phyloP scores from a whole-genome alignment of 2,888 invertebrate genomes.

The Deilephila porcellus region DNA sequence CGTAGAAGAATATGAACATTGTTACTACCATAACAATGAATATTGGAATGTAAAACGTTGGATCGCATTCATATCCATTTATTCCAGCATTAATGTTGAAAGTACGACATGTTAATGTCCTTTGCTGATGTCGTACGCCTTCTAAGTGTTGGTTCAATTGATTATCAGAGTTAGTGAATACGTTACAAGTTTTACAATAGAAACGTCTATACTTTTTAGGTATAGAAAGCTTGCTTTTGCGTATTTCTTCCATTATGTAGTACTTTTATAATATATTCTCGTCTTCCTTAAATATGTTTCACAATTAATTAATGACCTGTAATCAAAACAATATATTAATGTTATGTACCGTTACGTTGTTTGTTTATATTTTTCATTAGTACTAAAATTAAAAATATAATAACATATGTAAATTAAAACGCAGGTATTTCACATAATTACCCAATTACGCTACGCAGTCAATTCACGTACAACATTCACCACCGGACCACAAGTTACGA shows the following conservation, averaged over 20 bases:
- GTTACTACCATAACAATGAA: slow-evolving; percentile 65
- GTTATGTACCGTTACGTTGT: no score
- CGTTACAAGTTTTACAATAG: slow-evolving; percentile 67
- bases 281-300: neutral
- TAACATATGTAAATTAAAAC: neutral
- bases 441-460: neutral
- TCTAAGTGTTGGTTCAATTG: slow-evolving; percentile 77
- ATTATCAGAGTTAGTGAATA: slow-evolving; percentile 73
- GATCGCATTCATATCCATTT: slow-evolving; percentile 57
- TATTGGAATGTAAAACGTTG: slow-evolving; percentile 60
- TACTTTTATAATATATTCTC: neutral
- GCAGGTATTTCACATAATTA: neutral
- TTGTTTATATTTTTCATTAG: neutral
- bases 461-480: neutral
- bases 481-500: neutral
- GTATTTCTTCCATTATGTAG: slow-evolving; percentile 45
- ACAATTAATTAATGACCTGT: neutral
- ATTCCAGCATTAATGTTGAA: slow-evolving; percentile 46
- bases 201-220: slow-evolving; percentile 60
- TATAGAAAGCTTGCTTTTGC: slow-evolving; percentile 43
- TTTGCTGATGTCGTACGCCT: slow-evolving; percentile 72
- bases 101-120: slow-evolving; percentile 54
- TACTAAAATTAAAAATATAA: neutral
- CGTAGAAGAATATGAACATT: slow-evolving; percentile 66
- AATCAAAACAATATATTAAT: slow-evolving; percentile 15